Percentiles rank a stretch among this genome's conserved stretches.
Conservation (phyloP, 2,113 vertebrate genomes). For the Acanthochromis polyacanthus region DNA sequence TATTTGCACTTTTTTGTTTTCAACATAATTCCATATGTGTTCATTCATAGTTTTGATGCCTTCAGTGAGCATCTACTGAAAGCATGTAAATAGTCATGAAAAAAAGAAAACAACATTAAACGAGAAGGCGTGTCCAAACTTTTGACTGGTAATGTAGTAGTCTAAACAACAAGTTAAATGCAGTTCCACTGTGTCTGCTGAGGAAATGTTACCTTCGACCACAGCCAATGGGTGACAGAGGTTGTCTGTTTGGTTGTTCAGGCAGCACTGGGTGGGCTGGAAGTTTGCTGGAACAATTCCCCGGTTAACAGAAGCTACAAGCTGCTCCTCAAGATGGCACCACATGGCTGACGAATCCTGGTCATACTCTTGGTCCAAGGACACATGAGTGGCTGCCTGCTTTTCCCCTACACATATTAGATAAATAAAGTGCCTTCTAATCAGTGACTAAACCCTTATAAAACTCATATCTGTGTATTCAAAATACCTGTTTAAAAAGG, state of each 20-base stretch:
- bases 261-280: slow-evolving; percentile 93
- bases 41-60: too few relatives aligned
- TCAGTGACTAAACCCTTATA: too few relatives aligned
- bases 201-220: slow-evolving; percentile 87
- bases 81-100: too few relatives aligned
- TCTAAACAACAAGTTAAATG: background rate
- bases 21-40: too few relatives aligned
- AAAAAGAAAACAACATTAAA: too few relatives aligned
- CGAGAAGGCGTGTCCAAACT: too few relatives aligned
- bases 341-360: slow-evolving; percentile 91
- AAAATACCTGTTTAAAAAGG: too few relatives aligned
- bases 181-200: background rate
- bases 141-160: too few relatives aligned
- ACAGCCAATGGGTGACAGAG: slow-evolving; percentile 92
- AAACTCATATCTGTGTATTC: too few relatives aligned
- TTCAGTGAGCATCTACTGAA: too few relatives aligned
- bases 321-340: slow-evolving; percentile 93
- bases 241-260: slow-evolving; percentile 94
- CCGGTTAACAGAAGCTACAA: slow-evolving; percentile 89
- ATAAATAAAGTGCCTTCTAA: too few relatives aligned
- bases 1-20: too few relatives aligned
- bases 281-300: slow-evolving; percentile 88
- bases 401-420: slow-evolving; percentile 86
- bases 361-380: slow-evolving; percentile 97
- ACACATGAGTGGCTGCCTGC: slow-evolving; percentile 95